These are phyloP conservation scores for Osedax fenrisi DNA, from an alignment of 2,888 invertebrate species.

Conservation along the genomic window DNA sequence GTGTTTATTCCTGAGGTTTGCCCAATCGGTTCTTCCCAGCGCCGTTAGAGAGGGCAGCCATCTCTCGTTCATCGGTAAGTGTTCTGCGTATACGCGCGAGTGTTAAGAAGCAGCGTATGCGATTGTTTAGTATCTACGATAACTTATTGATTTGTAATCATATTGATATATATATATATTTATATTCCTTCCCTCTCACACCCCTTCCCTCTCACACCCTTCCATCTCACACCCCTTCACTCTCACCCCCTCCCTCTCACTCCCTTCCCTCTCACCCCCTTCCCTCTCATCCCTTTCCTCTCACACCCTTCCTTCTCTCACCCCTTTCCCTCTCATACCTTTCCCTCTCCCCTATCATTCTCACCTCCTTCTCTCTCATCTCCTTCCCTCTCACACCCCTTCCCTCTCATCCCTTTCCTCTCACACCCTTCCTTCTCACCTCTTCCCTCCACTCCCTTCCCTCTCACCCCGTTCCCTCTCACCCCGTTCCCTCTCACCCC, in stretches of 20 bases:
- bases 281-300: background rate
- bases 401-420: background rate
- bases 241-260: background rate
- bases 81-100: no score
- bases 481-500: background rate
- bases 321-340: background rate
- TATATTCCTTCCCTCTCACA: background rate
- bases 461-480: background rate
- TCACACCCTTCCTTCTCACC: background rate
- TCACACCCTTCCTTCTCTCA: background rate
- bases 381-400: background rate
- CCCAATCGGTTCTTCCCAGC: conserved; percentile 51
- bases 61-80: conserved; percentile 41
- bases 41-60: conserved; percentile 51
- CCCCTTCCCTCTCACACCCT: background rate
- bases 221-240: background rate
- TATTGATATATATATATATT: no score
- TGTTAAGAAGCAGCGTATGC: no score
- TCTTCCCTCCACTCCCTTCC: background rate
- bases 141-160: no score
- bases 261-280: background rate
- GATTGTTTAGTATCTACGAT: no score
- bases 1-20: conserved; percentile 46
- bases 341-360: background rate
- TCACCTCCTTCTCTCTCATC: background rate